Evolutionary conservation across 1,140 invertebrate genomes (phyloP).

Genomic region (Procambarus clarkii): DNA sequence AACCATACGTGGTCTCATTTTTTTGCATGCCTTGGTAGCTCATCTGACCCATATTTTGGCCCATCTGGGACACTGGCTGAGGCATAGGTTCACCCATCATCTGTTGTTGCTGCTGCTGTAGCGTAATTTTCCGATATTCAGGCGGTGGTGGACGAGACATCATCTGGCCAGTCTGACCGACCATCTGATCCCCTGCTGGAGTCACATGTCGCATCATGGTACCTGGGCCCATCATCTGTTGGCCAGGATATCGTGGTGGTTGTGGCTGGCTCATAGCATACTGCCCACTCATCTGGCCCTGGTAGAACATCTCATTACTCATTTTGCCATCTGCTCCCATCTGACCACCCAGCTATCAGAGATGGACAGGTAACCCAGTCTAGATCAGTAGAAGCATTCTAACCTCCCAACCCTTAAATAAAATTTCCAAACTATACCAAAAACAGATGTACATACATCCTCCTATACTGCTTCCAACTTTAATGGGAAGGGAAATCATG

Average conservation of each 20-base stretch:
- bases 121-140: constrained; percentile 56
- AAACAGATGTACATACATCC: no score
- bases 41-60: constrained; percentile 69
- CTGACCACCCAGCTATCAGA: constrained; percentile 54
- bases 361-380: not conserved
- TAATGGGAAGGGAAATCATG: no score
- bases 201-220: no score
- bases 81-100: constrained; percentile 57
- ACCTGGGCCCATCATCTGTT: no score
- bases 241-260: no score
- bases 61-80: constrained; percentile 69
- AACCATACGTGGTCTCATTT: constrained; percentile 66
- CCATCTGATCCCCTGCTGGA: no score
- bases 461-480: no score
- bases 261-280: constrained; percentile 64
- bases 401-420: no score
- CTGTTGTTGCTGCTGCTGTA: constrained; percentile 55
- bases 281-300: constrained; percentile 59
- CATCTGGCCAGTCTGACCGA: no score
- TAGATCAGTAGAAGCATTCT: not conserved
- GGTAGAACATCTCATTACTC: constrained; percentile 71
- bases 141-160: no score
- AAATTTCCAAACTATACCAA: no score
- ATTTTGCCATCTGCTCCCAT: constrained; percentile 68
- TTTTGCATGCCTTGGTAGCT: constrained; percentile 64